phyloP scores from a whole-genome alignment of 2,888 invertebrate species.

The Epirrita christyi region DNA sequence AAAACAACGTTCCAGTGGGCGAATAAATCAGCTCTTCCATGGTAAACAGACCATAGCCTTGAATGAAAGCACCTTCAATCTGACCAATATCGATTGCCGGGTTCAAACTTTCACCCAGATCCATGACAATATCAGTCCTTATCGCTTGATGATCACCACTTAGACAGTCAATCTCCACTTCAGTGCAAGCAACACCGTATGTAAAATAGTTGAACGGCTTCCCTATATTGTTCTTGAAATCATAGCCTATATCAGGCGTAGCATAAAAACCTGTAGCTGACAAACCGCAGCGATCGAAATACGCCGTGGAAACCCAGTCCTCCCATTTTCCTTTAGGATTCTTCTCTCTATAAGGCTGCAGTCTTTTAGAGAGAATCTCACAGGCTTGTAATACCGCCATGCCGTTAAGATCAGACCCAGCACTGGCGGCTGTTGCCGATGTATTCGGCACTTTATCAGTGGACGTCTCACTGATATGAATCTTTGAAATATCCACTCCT shows the following conservation, averaged over 20 bases:
- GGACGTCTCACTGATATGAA: slow-evolving; percentile 92
- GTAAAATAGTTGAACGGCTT: slow-evolving; percentile 93
- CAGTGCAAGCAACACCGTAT: slow-evolving; percentile 93
- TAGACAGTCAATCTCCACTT: slow-evolving; percentile 96
- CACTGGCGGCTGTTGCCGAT: slow-evolving; percentile 95
- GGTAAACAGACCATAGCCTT: slow-evolving; percentile 96
- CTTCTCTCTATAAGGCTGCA: slow-evolving; percentile 89
- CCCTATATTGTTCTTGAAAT: slow-evolving; percentile 89
- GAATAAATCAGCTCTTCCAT: slow-evolving; percentile 96
- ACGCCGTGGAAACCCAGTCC: slow-evolving; percentile 92
- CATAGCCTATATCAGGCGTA: slow-evolving; percentile 90
- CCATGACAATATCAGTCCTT: slow-evolving; percentile 98
- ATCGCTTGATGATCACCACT: slow-evolving; percentile 97
- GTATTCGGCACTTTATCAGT: slow-evolving; percentile 97
- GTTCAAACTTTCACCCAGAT: slow-evolving; percentile 96
- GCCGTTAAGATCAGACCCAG: slow-evolving; percentile 95
- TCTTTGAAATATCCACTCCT: slow-evolving; percentile 88
- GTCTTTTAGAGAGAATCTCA: slow-evolving; percentile 87
- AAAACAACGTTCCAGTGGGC: slow-evolving; percentile 91
- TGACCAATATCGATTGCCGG: slow-evolving; percentile 99
- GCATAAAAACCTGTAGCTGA: slow-evolving; percentile 94
- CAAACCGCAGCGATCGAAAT: slow-evolving; percentile 90
- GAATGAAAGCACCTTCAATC: slow-evolving; percentile 97
- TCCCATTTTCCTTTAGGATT: slow-evolving; percentile 93
- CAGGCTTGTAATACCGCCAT: slow-evolving; percentile 96